Base-by-base conservation (phyloP, 2,797 vertebrate genomes). In the Otus scops region DNA sequence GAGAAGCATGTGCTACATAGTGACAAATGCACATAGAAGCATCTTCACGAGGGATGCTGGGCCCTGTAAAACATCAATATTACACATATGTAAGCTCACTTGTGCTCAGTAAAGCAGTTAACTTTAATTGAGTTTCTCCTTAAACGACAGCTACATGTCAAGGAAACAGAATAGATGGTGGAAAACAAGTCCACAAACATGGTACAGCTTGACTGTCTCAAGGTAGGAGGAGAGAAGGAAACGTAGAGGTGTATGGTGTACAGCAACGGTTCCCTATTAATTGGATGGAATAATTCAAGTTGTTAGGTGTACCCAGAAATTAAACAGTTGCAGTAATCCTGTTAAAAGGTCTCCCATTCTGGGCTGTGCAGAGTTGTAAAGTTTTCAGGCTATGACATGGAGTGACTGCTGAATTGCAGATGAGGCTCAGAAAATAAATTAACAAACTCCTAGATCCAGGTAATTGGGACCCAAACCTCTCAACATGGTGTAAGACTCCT, bases 1-100 rank as follows among this genome's bases (percentile, higher is more conserved):
- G 39, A 79, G 51, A 39, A 69, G 10, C 4, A 12, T 54, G 50
- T 41, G 22, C 24, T 68, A 60, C 32, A 61, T 3, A 30, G 43
- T 12, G 22, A 88, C 70, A 79, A 88, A 87, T 67, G 38, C 61
- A 90, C 22, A 82, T 23, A 85, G 67, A 81, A 92, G 39, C 77
- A 59, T 36, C 77, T 81, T 78, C 39, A 38, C 51, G 53, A 73
- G 32, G 23, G 34, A 85, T 65, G 68, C 32, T 57, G n/a, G 19
- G 65, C 39, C 51, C 53, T 82, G 60, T 17, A 60, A 89, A 81
- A 76, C 73, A 76, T 0, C 11, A 7, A 28, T 41, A 30, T 87
- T 82, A 75, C 5, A 43, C 3, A 4, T 22, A n/a, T 2, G 1
- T 64, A 85, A 91, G 23, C 23, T 70, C 48, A 50, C 41, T 51